These are phyloP conservation scores for Lanistes nyassanus DNA, from an alignment of 1,140 invertebrate species.

Conservation along the genomic window DNA sequence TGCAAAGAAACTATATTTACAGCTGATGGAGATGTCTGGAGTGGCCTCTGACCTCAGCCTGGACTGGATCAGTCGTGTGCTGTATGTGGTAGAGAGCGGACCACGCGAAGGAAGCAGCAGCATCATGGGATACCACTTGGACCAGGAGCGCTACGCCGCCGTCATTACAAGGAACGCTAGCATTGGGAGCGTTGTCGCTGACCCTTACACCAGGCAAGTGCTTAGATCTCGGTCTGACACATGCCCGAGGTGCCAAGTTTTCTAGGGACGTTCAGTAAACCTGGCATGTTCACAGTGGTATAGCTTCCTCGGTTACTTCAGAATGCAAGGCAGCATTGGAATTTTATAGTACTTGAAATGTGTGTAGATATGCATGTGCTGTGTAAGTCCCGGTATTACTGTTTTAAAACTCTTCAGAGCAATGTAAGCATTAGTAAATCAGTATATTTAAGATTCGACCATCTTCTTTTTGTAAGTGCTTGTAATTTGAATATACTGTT, in stretches of 20 bases:
- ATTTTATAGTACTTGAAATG: too few species aligned
- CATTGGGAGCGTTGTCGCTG: conserved; percentile 75
- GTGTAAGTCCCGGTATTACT: too few species aligned
- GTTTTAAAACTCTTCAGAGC: too few species aligned
- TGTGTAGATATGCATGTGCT: too few species aligned
- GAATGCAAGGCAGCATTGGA: too few species aligned
- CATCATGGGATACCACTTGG: conserved; percentile 50
- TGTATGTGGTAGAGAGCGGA: conserved; percentile 76
- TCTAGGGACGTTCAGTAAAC: too few species aligned
- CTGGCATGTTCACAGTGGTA: too few species aligned
- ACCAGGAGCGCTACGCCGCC: conserved; percentile 51
- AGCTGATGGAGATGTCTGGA: conserved; percentile 76
- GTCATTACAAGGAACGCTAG: conserved; percentile 65
- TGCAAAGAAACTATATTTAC: conserved; percentile 24
- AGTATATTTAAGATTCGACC: too few species aligned
- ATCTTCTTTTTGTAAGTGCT: too few species aligned
- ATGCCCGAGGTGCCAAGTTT: neutral
- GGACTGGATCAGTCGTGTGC: conserved; percentile 85
- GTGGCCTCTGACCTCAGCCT: conserved; percentile 77
- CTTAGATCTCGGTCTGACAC: neutral
- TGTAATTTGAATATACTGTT: too few species aligned
- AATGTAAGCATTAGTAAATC: too few species aligned
- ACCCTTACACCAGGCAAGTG: conserved; percentile 76
- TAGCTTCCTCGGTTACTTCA: too few species aligned
- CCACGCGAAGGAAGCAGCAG: conserved; percentile 69